Evolutionary conservation across 2,888 invertebrate species (phyloP), one percentile per base, ranked within the genome.

Genomic region (Aporophyla nigra): DNA sequence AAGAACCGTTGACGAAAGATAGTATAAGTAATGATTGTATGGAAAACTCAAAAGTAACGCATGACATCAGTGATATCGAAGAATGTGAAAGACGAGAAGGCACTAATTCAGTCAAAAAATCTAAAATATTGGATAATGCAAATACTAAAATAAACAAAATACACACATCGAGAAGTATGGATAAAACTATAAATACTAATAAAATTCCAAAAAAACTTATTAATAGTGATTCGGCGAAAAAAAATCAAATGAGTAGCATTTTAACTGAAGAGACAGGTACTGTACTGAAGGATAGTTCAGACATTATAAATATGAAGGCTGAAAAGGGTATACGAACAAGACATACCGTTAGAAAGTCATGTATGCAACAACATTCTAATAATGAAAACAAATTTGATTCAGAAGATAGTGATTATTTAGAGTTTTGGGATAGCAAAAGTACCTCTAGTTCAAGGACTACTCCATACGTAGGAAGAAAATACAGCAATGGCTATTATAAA

Each of bases 391-490:
- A 16, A 58, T 76, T 59, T 70, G 76, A 78, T 49, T 71, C 72
- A 16, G 75, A 86, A 66, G 67, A 70, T n/a, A 67, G 76, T 72
- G 56, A 80, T 62, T 24, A 54, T 59, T 76, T 65, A 59, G 71
- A 86, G n/a, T 43, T 12, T 40, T 54, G 16, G 49, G 19, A 63
- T 56, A 59, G 27, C 16, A 40, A 67, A 58, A 72, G 24, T 61
- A 66, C 59, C 27, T 59, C 76, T 46, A 93, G 94, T 88, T 91
- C 94, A 54, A 93, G 96, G 89, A 86, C 90, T 33, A 86, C 71
- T 61, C 84, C 84, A 58, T 96, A 92, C 82, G 65, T 27, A 51
- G 92, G 92, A 33, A 92, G 96, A 89, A 94, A 94, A 84, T 93
- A 88, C 84, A 86, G 73, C 53, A 79, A 91, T 75, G 82, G 78